Percentiles rank a stretch among this genome's conserved stretches.
Conservation (phyloP, 1,140 invertebrate species). For the Procambarus clarkii region DNA sequence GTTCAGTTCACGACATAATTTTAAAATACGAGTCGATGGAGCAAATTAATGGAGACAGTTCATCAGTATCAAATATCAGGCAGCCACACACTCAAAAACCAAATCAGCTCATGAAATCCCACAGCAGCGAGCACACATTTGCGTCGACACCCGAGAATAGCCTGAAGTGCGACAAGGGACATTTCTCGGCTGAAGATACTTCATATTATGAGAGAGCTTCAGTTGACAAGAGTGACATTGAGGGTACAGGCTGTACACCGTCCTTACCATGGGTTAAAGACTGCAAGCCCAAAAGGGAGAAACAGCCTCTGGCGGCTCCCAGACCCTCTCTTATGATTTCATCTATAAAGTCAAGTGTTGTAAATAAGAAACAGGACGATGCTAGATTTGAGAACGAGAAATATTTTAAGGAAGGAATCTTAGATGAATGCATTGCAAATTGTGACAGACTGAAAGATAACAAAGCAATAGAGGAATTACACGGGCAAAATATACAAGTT, state of each 20-base stretch:
- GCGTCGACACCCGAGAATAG: too few species aligned
- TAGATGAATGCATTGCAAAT: neutral
- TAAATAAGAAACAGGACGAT: neutral
- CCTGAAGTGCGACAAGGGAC: neutral
- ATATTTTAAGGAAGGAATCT: neutral
- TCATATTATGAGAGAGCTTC: neutral
- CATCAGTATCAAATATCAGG: neutral
- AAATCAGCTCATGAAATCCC: neutral
- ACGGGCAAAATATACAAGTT: neutral
- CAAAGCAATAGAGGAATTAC: neutral
- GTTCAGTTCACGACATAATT: slow-evolving; percentile 43
- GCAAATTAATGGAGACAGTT: neutral
- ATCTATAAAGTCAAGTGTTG: neutral
- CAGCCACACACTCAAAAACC: neutral
- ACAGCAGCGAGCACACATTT: neutral
- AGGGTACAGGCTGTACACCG: neutral
- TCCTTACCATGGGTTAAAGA: slow-evolving; percentile 22
- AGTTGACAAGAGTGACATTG: neutral
- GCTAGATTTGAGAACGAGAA: neutral
- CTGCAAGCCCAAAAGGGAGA: neutral
- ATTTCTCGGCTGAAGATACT: neutral
- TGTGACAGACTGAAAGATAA: neutral
- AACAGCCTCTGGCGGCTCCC: slow-evolving; percentile 12
- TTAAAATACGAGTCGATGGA: slow-evolving; percentile 40
- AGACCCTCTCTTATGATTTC: neutral